Conservation (phyloP, 2,888 invertebrate genomes). For the Osmoderma eremita region DNA sequence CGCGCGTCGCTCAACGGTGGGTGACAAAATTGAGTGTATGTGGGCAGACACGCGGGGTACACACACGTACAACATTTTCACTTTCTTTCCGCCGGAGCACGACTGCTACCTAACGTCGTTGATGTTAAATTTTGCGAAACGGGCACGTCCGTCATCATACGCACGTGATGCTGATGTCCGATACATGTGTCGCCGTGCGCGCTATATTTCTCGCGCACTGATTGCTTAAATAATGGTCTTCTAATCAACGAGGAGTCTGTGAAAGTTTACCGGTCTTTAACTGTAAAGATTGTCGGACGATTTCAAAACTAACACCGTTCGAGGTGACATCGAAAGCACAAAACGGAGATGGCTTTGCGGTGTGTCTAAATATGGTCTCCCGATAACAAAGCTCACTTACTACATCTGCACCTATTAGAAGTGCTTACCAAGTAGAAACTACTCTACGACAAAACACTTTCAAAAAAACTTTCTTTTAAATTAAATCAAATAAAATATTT, state of each 20-base stretch:
- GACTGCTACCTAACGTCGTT: slow-evolving; percentile 44
- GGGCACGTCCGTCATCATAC: slow-evolving; percentile 26
- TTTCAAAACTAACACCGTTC: slow-evolving; percentile 46
- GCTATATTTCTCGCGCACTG: slow-evolving; percentile 44
- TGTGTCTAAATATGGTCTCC: neutral
- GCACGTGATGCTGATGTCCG: neutral
- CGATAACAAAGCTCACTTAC: no score
- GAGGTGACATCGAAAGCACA: slow-evolving; percentile 36
- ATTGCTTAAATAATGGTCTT: slow-evolving; percentile 48
- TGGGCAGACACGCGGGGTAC: slow-evolving; percentile 33
- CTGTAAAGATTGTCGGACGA: slow-evolving; percentile 45
- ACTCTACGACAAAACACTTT: no score
- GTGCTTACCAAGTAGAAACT: no score
- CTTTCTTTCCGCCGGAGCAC: slow-evolving; percentile 48
- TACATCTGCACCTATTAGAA: no score
- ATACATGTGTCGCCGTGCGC: slow-evolving; percentile 12
- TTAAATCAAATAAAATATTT: no score
- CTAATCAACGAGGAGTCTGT: slow-evolving; percentile 51
- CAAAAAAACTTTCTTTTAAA: no score
- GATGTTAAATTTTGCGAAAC: slow-evolving; percentile 39
- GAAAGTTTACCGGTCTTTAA: slow-evolving; percentile 54
- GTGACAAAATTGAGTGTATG: slow-evolving; percentile 30
- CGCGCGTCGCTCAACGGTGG: slow-evolving; percentile 27
- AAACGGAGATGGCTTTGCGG: neutral
- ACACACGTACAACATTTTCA: slow-evolving; percentile 46